phyloP scores from a whole-genome alignment of 2,113 vertebrate species.

The Myotis davidii region DNA sequence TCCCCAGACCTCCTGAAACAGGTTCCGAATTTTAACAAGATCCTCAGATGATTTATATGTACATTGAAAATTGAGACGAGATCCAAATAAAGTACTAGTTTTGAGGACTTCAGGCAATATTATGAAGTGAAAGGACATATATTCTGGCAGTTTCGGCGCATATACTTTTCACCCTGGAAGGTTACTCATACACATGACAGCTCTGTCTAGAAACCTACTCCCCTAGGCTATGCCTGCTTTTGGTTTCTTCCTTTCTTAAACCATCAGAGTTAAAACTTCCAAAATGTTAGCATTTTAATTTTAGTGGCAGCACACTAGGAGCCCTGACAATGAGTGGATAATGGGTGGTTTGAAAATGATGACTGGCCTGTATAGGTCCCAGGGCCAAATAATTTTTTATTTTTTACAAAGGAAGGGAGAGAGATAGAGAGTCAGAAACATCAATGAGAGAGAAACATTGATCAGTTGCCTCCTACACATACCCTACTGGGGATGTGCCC shows the following conservation, averaged over 20 bases:
- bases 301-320: background rate
- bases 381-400: background rate
- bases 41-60: background rate
- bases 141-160: background rate
- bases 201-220: background rate
- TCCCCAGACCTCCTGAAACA: background rate
- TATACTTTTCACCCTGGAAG: background rate
- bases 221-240: background rate
- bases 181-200: background rate
- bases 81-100: conserved; percentile 2
- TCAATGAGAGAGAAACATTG: no score
- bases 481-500: no score
- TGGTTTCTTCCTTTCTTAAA: background rate
- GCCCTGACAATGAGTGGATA: background rate
- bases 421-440: no score
- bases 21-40: background rate
- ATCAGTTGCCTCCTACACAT: no score
- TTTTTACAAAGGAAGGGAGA: no score
- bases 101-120: background rate
- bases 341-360: background rate
- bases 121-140: background rate
- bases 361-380: background rate
- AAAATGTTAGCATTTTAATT: background rate
- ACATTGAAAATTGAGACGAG: background rate
- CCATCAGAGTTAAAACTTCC: background rate